These are phyloP conservation scores for Lobophora halterata DNA, from an alignment of 2,888 invertebrate species.

Conservation along the genomic window DNA sequence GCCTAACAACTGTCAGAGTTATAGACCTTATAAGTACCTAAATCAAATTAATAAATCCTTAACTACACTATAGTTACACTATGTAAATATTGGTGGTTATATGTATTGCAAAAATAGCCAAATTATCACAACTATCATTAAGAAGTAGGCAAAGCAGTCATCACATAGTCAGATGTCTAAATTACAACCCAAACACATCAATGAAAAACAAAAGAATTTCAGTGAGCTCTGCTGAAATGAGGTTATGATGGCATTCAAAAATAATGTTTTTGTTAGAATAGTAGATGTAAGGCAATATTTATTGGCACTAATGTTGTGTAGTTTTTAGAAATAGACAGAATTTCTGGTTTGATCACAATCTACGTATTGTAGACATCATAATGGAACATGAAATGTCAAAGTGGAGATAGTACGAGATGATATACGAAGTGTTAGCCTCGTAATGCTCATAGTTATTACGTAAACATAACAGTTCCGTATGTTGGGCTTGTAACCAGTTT, in stretches of 20 bases:
- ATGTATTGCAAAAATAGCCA: too few species aligned
- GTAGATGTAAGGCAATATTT: conserved; percentile 1
- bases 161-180: conserved; percentile 17
- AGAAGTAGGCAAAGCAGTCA: too few species aligned
- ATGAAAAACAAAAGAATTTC: conserved; percentile 28
- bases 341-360: conserved; percentile 18
- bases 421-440: conserved; percentile 44
- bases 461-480: conserved; percentile 67
- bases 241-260: conserved; percentile 26
- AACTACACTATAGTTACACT: conserved; percentile 5
- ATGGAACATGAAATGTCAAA: conserved; percentile 63
- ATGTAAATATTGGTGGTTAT: too few species aligned
- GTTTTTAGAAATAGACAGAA: conserved; percentile 3
- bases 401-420: conserved; percentile 39
- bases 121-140: too few species aligned
- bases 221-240: conserved; percentile 14
- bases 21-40: too few species aligned
- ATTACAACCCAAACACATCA: conserved; percentile 10
- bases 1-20: not conserved
- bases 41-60: not conserved
- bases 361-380: conserved; percentile 62
- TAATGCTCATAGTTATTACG: conserved; percentile 65
- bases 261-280: conserved; percentile 8
- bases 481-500: conserved; percentile 43
- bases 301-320: conserved; percentile 1